These are phyloP conservation scores for Lethenteron reissneri DNA, from an alignment of 2,113 vertebrate species.

Conservation along the genomic window DNA sequence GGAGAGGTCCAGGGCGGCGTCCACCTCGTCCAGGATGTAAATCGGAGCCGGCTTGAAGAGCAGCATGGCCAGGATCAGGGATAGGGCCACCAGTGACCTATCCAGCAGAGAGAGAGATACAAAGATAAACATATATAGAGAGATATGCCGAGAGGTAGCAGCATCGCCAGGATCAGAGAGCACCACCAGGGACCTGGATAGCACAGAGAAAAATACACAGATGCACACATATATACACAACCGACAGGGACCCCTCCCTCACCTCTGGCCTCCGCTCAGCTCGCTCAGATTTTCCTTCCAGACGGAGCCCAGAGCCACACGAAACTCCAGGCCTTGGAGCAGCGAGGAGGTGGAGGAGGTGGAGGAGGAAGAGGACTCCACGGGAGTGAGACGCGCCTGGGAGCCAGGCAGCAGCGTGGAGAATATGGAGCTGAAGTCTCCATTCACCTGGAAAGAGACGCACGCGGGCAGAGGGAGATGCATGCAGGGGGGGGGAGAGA, in stretches of 20 bases:
- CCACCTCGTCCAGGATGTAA: slow-evolving; percentile 91
- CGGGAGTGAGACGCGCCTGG: slow-evolving; percentile 42
- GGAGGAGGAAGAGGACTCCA: slow-evolving; percentile 16
- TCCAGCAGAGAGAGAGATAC: neutral
- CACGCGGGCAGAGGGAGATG: neutral
- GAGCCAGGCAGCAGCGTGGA: slow-evolving; percentile 64
- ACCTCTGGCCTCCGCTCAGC: slow-evolving; percentile 89
- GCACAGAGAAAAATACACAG: too few species aligned
- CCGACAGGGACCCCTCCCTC: slow-evolving; percentile 6
- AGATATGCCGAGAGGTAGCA: too few species aligned
- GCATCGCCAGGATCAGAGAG: too few species aligned
- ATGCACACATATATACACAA: neutral
- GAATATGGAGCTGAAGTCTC: slow-evolving; percentile 84
- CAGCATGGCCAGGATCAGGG: slow-evolving; percentile 75
- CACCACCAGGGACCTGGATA: too few species aligned
- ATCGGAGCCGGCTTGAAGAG: slow-evolving; percentile 93
- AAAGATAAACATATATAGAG: too few species aligned
- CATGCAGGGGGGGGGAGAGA: neutral
- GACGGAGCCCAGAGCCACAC: slow-evolving; percentile 61
- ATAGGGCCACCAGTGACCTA: slow-evolving; percentile 80
- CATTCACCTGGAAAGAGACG: slow-evolving; percentile 44
- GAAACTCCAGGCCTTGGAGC: slow-evolving; percentile 62
- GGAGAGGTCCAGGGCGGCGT: slow-evolving; percentile 82
- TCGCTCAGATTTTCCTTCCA: slow-evolving; percentile 95
- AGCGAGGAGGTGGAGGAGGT: slow-evolving; percentile 14